phyloP scores from a whole-genome alignment of 2,888 invertebrate genomes.

The Drosophila rellima region DNA sequence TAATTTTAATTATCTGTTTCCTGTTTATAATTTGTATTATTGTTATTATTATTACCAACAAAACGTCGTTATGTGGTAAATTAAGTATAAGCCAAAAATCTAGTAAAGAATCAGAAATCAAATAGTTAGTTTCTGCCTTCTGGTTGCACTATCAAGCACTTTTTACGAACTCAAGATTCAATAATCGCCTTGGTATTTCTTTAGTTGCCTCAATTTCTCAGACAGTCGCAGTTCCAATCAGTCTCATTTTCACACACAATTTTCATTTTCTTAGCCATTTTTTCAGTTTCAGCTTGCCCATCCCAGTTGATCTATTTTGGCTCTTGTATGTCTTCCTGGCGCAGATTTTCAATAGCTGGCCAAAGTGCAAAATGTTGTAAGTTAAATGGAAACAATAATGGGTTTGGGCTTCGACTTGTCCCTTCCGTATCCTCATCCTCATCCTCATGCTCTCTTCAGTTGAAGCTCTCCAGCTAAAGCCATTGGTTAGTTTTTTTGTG shows the following conservation, averaged over 20 bases:
- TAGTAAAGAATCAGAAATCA: background rate
- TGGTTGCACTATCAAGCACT: background rate
- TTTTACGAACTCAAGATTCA: background rate
- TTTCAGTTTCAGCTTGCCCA: conserved; percentile 13
- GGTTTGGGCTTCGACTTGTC: conserved; percentile 52
- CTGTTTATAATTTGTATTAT: background rate
- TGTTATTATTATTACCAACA: background rate
- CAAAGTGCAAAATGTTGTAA: conserved; percentile 84
- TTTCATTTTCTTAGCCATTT: conserved; percentile 56
- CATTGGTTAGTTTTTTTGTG: conserved; percentile 41
- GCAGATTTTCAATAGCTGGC: conserved; percentile 56
- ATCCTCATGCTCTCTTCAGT: conserved; percentile 21
- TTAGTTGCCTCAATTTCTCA: conserved; percentile 54
- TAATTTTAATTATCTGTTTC: too few relatives aligned
- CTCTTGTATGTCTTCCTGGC: conserved; percentile 43
- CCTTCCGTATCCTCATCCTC: conserved; percentile 1
- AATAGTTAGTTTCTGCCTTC: background rate
- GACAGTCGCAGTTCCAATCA: conserved; percentile 62
- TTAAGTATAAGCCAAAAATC: background rate
- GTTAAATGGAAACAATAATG: conserved; percentile 84
- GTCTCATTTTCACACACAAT: conserved; percentile 72
- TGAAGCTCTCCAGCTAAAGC: conserved; percentile 18
- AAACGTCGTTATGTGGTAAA: background rate
- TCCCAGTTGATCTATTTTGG: conserved; percentile 58
- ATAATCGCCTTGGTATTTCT: conserved; percentile 41